These are phyloP conservation scores for Agrenia bidenticulata DNA, from an alignment of 2,888 invertebrate genomes.

Conservation along the genomic window DNA sequence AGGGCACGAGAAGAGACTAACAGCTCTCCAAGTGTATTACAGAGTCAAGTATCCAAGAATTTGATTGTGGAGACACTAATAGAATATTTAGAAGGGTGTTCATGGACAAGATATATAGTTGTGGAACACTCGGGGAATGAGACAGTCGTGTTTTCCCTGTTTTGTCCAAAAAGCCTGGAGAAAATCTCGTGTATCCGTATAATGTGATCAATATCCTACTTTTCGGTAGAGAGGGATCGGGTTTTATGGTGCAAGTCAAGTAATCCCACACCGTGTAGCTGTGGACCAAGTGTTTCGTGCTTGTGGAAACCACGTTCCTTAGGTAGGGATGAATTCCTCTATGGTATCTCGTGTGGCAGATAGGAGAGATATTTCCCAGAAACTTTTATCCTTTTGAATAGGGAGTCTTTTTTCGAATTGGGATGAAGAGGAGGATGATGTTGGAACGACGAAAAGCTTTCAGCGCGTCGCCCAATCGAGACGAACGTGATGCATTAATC, in stretches of 20 bases:
- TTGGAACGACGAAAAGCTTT: constrained; percentile 52
- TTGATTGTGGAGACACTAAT: neutral
- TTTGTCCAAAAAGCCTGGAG: constrained; percentile 12
- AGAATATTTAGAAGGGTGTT: constrained; percentile 7
- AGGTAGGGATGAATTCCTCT: too few species aligned
- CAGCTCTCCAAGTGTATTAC: too few species aligned
- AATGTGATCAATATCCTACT: too few species aligned
- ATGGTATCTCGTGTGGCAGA: constrained; percentile 7
- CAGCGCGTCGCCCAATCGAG: constrained; percentile 51
- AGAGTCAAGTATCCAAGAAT: too few species aligned
- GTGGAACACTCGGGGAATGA: neutral
- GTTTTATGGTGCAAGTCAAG: too few species aligned
- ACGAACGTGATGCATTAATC: constrained; percentile 52
- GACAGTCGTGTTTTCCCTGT: neutral
- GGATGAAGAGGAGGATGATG: constrained; percentile 17
- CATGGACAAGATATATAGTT: constrained; percentile 14
- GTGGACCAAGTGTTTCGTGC: too few species aligned
- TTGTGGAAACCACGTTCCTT: too few species aligned
- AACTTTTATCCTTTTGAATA: constrained; percentile 7
- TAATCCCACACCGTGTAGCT: too few species aligned
- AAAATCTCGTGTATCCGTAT: neutral
- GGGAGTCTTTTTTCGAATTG: neutral
- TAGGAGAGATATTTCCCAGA: constrained; percentile 2
- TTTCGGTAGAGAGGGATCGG: too few species aligned
- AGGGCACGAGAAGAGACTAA: too few species aligned